phyloP scores from a whole-genome alignment of 2,888 invertebrate species.

The Brenthis daphne region DNA sequence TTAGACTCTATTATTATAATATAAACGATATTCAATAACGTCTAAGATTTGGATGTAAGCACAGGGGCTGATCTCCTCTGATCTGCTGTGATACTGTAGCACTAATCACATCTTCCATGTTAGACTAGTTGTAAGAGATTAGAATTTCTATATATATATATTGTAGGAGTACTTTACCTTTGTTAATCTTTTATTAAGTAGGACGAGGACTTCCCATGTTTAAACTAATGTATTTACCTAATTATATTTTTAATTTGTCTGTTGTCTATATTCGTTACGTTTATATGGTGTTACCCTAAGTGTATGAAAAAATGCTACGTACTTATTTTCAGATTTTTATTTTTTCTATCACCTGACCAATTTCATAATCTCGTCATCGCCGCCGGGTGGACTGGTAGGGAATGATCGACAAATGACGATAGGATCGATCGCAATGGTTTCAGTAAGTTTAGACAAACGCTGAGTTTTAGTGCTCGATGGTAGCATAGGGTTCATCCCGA shows the following conservation, averaged over 20 bases:
- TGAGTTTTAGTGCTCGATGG: slow-evolving; percentile 70
- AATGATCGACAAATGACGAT: slow-evolving; percentile 65
- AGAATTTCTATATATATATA: slow-evolving; percentile 70
- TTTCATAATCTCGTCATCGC: slow-evolving; percentile 67
- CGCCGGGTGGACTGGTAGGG: slow-evolving; percentile 68
- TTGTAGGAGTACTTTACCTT: slow-evolving; percentile 68
- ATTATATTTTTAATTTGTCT: slow-evolving; percentile 65
- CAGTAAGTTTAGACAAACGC: slow-evolving; percentile 71
- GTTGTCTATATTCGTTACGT: slow-evolving; percentile 71
- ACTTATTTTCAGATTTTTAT: slow-evolving; percentile 82
- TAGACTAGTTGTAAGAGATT: slow-evolving; percentile 75
- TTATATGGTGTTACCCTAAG: slow-evolving; percentile 70
- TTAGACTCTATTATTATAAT: neutral
- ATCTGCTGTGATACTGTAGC: slow-evolving; percentile 80
- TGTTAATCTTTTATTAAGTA: slow-evolving; percentile 77
- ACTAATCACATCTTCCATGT: slow-evolving; percentile 78
- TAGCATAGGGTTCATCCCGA: slow-evolving; percentile 71
- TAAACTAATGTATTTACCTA: slow-evolving; percentile 66
- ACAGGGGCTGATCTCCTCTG: slow-evolving; percentile 64
- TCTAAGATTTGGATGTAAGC: slow-evolving; percentile 45
- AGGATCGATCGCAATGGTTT: slow-evolving; percentile 61
- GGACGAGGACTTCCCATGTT: slow-evolving; percentile 65
- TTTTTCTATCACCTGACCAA: slow-evolving; percentile 79
- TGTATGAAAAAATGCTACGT: slow-evolving; percentile 80
- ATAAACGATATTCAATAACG: neutral